Conservation (phyloP, 2,113 vertebrate genomes). For the Ramphastos sulfuratus region DNA sequence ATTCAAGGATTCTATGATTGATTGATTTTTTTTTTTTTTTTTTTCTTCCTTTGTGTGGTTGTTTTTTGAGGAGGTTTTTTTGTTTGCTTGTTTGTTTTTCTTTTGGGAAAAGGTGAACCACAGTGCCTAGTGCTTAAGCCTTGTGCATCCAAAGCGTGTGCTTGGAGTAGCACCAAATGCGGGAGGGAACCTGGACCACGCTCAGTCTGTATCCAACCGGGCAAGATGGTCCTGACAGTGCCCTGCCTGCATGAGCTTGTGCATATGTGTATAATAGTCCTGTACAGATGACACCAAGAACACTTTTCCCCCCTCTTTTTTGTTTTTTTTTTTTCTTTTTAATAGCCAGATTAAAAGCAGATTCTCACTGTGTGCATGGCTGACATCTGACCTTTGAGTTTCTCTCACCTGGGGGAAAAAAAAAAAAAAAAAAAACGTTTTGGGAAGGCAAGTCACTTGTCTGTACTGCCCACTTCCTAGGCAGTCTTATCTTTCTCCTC, state of each 20-base stretch:
- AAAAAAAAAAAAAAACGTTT: not conserved
- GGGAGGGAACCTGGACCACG: fast-evolving
- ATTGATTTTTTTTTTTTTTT: no score
- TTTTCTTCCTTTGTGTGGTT: no score
- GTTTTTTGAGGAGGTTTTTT: not conserved
- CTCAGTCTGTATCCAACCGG: not conserved
- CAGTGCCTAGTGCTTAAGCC: slow-evolving; percentile 50
- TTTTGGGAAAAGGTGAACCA: slow-evolving; percentile 33
- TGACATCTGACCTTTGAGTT: not conserved
- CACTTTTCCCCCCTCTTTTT: not conserved
- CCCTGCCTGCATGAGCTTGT: slow-evolving; percentile 10
- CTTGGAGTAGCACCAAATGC: not conserved
- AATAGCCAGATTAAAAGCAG: not conserved
- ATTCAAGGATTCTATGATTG: not conserved
- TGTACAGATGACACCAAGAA: slow-evolving; percentile 37
- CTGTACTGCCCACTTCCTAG: not conserved
- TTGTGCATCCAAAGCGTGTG: not conserved
- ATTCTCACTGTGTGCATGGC: not conserved
- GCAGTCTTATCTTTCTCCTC: slow-evolving; percentile 14
- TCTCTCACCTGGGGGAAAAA: not conserved
- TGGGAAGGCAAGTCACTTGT: not conserved
- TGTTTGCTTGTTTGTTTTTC: slow-evolving; percentile 20
- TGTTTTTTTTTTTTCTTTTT: not conserved
- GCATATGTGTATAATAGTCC: slow-evolving; percentile 41
- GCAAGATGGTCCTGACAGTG: not conserved